Percentiles rank a stretch among this genome's conserved stretches.
phyloP scores from a whole-genome alignment of 1,140 invertebrate species.

The Platorchestia sp. region DNA sequence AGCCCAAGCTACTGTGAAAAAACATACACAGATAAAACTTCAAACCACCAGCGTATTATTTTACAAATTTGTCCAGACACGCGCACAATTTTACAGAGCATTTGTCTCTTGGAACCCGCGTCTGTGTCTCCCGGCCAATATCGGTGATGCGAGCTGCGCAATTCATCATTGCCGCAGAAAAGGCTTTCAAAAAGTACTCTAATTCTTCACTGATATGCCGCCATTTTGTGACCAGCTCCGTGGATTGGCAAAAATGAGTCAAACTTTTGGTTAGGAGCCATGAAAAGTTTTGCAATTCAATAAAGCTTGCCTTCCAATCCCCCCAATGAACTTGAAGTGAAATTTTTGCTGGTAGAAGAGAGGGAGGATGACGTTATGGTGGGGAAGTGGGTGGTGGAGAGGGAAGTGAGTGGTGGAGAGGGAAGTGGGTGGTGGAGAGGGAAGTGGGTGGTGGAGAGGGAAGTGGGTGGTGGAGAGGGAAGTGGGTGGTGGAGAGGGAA shows the following conservation, averaged over 20 bases:
- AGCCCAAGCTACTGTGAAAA: too few species aligned
- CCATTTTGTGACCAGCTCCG: not conserved
- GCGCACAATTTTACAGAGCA: not conserved
- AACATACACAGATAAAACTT: not conserved
- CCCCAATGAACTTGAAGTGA: slow-evolving; percentile 10
- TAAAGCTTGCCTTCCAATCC: not conserved
- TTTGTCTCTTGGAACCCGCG: not conserved
- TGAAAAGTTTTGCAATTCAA: slow-evolving; percentile 21
- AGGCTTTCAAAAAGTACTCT: not conserved
- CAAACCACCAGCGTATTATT: not conserved
- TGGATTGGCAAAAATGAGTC: slow-evolving; percentile 9
- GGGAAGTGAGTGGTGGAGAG: too few species aligned
- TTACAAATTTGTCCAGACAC: not conserved
- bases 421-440: not conserved
- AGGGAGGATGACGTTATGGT: not conserved
- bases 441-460: not conserved
- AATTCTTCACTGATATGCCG: slow-evolving; percentile 1
- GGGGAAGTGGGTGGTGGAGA: not conserved
- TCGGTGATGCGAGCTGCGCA: not conserved
- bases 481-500: too few species aligned
- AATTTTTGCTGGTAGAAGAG: not conserved
- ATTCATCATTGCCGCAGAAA: not conserved
- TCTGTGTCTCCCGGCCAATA: not conserved
- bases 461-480: too few species aligned
- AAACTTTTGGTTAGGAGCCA: slow-evolving; percentile 24